These are phyloP conservation scores for Eulemur albifrons DNA, from an alignment of 2,797 vertebrate genomes.

Conservation along the genomic window DNA sequence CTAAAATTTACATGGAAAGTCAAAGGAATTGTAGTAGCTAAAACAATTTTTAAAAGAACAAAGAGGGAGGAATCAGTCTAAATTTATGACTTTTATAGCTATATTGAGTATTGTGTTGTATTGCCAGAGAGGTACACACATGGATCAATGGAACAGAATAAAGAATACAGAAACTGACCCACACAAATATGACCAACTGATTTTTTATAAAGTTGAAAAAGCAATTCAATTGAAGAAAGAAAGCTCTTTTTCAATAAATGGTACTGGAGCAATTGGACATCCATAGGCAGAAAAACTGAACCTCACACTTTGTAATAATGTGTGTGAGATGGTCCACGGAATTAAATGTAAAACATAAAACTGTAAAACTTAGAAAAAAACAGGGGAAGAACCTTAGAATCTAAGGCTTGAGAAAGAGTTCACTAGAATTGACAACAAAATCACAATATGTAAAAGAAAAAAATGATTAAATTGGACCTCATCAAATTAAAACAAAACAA, in stretches of 20 bases:
- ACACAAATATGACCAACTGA: neutral
- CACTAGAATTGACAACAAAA: neutral
- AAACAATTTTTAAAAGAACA: neutral
- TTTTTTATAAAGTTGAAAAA: neutral
- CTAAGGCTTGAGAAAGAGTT: neutral
- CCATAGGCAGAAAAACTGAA: neutral
- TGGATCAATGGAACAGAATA: neutral
- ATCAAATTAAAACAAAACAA: neutral
- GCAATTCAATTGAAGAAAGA: neutral
- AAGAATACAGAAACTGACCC: neutral
- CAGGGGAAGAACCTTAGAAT: neutral
- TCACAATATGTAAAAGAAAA: neutral
- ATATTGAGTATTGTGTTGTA: neutral
- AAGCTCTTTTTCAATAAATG: neutral
- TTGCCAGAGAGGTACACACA: neutral
- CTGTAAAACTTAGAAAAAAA: neutral
- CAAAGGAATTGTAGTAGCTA: neutral
- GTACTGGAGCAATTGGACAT: neutral
- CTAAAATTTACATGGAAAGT: neutral
- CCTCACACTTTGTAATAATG: neutral
- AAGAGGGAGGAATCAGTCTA: neutral
- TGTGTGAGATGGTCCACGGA: neutral
- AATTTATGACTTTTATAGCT: neutral
- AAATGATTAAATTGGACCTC: neutral
- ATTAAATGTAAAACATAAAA: neutral